Evolutionary conservation across 2,888 invertebrate genomes (phyloP).

Genomic region (Dryococelus australis): DNA sequence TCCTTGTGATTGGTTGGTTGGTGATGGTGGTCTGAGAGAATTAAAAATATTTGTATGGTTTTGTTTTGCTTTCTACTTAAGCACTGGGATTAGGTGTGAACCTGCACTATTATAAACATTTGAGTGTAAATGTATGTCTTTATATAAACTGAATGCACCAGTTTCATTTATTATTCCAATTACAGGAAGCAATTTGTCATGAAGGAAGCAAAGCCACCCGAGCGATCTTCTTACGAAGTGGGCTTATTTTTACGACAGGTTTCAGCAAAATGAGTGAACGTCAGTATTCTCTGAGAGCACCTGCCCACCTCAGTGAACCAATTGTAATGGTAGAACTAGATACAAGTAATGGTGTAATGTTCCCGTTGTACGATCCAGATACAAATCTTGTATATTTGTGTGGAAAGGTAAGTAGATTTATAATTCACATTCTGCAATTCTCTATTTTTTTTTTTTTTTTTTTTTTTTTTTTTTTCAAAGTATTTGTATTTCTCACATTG

Average conservation of each 20-base stretch:
- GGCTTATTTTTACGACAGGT: conserved; percentile 92
- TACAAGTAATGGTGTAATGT: conserved; percentile 96
- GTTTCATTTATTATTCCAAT: neutral
- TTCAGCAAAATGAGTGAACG: conserved; percentile 98
- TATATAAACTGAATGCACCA: too few relatives aligned
- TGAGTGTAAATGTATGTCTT: too few relatives aligned
- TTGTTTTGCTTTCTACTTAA: too few relatives aligned
- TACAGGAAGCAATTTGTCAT: conserved; percentile 82
- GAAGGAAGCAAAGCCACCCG: conserved; percentile 93
- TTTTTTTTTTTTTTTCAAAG: too few relatives aligned
- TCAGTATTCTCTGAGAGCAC: conserved; percentile 94
- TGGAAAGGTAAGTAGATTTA: conserved; percentile 71
- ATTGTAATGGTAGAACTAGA: conserved; percentile 93
- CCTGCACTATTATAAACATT: too few relatives aligned
- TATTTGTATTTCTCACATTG: too few relatives aligned
- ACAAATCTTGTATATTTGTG: conserved; percentile 94
- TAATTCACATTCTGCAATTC: too few relatives aligned
- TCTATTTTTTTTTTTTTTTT: too few relatives aligned
- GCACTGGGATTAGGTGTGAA: too few relatives aligned
- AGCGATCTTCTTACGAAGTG: conserved; percentile 89
- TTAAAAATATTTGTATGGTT: too few relatives aligned
- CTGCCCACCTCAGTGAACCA: conserved; percentile 85
- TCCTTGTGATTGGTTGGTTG: too few relatives aligned
- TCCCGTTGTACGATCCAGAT: conserved; percentile 96
- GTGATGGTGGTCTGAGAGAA: too few relatives aligned